Evolutionary conservation across 1,140 invertebrate genomes (phyloP).

Genomic region (Radopholus similis): DNA sequence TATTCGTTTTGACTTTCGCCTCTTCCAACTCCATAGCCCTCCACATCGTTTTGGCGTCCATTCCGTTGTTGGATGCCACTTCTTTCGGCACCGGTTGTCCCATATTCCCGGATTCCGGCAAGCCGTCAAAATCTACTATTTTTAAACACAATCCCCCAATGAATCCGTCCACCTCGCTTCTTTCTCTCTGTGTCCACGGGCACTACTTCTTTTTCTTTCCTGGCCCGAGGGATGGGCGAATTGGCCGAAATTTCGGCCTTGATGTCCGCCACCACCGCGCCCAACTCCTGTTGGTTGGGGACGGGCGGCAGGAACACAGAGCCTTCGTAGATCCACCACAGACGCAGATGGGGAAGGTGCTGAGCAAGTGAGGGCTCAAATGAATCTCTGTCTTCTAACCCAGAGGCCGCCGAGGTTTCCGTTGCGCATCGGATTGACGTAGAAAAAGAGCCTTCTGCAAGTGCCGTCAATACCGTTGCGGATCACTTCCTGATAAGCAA

Average conservation of each 20-base stretch:
- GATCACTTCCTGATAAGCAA: background rate
- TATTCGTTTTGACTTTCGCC: background rate
- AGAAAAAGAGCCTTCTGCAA: slow-evolving; percentile 9
- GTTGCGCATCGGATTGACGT: slow-evolving; percentile 1
- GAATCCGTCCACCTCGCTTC: background rate
- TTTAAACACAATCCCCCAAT: background rate
- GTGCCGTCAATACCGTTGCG: background rate
- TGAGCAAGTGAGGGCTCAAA: background rate
- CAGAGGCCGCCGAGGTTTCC: background rate
- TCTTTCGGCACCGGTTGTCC: background rate
- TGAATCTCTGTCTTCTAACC: background rate
- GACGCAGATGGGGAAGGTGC: background rate
- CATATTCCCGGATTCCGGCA: background rate
- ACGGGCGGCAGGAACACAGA: slow-evolving; percentile 1
- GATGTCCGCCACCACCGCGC: background rate
- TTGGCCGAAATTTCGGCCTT: background rate
- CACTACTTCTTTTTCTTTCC: background rate
- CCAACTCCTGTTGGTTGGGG: background rate
- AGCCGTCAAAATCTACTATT: background rate
- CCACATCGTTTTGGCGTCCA: background rate
- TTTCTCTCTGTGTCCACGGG: background rate
- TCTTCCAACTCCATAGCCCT: background rate
- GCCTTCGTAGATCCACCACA: slow-evolving; percentile 16
- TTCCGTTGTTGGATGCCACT: background rate
- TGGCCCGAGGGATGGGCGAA: background rate